Percentiles rank a stretch among this genome's conserved stretches.
These are phyloP conservation scores for Micrastur ruficollis DNA, from an alignment of 2,797 vertebrate genomes.

Conservation along the genomic window DNA sequence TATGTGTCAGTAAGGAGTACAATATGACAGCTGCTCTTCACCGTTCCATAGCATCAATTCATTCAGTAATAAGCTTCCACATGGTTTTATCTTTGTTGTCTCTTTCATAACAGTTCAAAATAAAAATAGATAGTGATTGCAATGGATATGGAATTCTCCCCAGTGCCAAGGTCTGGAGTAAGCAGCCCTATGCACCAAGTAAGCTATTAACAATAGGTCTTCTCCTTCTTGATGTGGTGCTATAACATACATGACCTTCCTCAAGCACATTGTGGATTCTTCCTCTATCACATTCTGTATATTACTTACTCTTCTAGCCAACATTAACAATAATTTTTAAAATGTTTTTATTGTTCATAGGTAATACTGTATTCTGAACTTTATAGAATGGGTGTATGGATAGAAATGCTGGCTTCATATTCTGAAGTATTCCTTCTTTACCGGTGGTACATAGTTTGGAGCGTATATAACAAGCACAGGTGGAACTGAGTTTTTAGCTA, in stretches of 20 bases:
- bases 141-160: neutral
- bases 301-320: neutral
- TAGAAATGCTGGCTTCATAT: neutral
- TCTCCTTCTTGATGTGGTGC: neutral
- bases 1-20: neutral
- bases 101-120: neutral
- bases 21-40: neutral
- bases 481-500: neutral
- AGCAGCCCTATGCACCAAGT: neutral
- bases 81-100: neutral
- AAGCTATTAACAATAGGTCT: neutral
- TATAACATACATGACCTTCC: neutral
- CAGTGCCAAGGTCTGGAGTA: neutral
- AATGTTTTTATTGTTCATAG: neutral
- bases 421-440: neutral
- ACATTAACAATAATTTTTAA: neutral
- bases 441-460: neutral
- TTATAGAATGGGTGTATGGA: neutral
- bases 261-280: neutral
- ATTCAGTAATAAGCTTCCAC: neutral
- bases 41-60: neutral
- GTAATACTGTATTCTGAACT: neutral
- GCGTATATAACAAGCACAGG: neutral
- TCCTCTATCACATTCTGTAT: neutral
- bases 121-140: neutral